These are phyloP conservation scores for Autographa pulchrina DNA, from an alignment of 2,888 invertebrate species.

Conservation along the genomic window DNA sequence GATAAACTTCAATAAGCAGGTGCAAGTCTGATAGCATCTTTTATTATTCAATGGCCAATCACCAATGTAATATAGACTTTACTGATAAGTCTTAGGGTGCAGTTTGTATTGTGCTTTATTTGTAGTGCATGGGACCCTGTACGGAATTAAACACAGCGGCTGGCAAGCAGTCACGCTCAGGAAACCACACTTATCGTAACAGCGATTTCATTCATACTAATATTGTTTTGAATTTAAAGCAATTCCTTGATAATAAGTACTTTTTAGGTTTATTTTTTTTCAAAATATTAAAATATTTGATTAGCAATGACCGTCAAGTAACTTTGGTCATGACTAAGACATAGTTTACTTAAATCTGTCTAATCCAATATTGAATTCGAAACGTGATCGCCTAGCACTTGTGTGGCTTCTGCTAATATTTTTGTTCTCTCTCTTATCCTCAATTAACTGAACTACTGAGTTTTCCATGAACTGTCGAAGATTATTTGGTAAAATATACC, in stretches of 20 bases:
- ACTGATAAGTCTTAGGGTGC: not conserved
- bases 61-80: not conserved
- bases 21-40: not conserved
- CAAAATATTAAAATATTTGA: not conserved
- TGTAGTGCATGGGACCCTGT: conserved; percentile 22
- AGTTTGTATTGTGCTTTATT: not conserved
- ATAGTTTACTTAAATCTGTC: not conserved
- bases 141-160: conserved; percentile 34
- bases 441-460: not conserved
- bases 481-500: no score
- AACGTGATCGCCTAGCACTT: not conserved
- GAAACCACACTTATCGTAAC: conserved; percentile 60
- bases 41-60: not conserved
- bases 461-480: no score
- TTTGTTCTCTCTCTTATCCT: not conserved
- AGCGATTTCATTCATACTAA: conserved; percentile 48
- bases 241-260: conserved; percentile 9
- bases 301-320: not conserved
- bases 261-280: no score
- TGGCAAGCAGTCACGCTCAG: conserved; percentile 48
- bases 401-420: not conserved
- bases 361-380: not conserved
- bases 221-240: conserved; percentile 15
- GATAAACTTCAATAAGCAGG: conserved; percentile 2
- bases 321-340: not conserved